These are phyloP conservation scores for Chrysocyon brachyurus DNA, from an alignment of 2,797 vertebrate genomes.

Conservation along the genomic window DNA sequence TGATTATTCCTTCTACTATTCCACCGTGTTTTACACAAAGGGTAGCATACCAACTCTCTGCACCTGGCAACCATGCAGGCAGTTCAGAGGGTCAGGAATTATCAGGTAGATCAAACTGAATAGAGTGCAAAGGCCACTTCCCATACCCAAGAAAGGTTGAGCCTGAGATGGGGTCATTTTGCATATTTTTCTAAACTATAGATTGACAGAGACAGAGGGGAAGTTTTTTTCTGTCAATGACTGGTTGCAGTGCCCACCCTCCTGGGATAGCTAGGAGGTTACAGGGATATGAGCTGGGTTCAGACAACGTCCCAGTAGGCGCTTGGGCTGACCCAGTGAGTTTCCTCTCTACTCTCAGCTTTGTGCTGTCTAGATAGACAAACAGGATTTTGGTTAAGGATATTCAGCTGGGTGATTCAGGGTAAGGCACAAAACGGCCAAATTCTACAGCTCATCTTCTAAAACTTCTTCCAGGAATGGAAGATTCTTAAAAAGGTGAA, in stretches of 20 bases:
- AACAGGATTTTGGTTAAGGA: background rate
- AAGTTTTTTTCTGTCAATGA: background rate
- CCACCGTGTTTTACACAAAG: background rate
- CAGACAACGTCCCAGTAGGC: background rate
- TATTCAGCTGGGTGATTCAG: background rate
- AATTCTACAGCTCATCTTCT: conserved; percentile 3
- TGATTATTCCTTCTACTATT: background rate
- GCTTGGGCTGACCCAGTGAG: background rate
- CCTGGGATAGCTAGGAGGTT: background rate
- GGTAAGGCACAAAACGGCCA: background rate
- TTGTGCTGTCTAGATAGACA: background rate
- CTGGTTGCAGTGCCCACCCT: background rate
- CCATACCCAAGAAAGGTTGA: background rate
- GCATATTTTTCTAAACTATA: background rate
- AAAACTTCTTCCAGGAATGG: background rate
- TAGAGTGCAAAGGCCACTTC: background rate
- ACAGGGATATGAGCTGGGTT: background rate
- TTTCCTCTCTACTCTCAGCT: background rate
- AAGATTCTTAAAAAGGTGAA: background rate
- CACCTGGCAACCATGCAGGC: background rate
- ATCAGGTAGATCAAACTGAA: background rate
- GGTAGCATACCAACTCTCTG: background rate
- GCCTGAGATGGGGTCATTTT: background rate
- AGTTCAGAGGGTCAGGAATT: background rate
- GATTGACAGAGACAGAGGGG: background rate